phyloP scores from a whole-genome alignment of 2,797 vertebrate species.

The Siniperca undulata region DNA sequence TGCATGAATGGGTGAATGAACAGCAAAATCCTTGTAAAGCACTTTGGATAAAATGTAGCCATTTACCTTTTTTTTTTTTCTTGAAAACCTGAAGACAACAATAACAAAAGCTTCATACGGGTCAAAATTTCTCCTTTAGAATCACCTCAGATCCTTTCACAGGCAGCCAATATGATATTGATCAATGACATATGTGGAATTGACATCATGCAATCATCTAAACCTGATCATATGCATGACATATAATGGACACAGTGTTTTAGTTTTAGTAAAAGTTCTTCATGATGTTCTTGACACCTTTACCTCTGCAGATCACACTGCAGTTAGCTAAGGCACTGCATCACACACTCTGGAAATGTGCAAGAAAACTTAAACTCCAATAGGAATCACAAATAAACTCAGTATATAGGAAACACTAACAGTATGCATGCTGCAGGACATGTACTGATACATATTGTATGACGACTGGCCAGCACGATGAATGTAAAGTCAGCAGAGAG shows the following conservation, averaged over 20 bases:
- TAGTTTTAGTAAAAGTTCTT: background rate
- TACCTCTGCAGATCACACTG: background rate
- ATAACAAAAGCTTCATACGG: background rate
- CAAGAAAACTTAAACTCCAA: background rate
- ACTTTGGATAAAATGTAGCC: too few relatives aligned
- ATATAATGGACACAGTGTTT: background rate
- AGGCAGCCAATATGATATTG: background rate
- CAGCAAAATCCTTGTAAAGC: too few relatives aligned
- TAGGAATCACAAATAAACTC: background rate
- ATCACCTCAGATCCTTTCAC: background rate
- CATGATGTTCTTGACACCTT: background rate
- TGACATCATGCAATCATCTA: background rate
- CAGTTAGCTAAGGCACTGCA: background rate
- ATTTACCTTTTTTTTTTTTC: too few relatives aligned
- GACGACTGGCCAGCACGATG: background rate
- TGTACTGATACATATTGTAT: conserved; percentile 16
- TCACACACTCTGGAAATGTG: background rate
- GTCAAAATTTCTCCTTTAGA: background rate
- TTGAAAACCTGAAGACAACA: background rate
- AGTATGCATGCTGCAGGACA: conserved; percentile 2
- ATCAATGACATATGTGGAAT: background rate
- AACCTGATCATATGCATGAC: background rate
- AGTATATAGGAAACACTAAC: background rate
- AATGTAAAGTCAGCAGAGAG: background rate
- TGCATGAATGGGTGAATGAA: too few relatives aligned